Evolutionary conservation across 1,140 invertebrate species (phyloP).

Genomic region (Trichonephila clavipes): DNA sequence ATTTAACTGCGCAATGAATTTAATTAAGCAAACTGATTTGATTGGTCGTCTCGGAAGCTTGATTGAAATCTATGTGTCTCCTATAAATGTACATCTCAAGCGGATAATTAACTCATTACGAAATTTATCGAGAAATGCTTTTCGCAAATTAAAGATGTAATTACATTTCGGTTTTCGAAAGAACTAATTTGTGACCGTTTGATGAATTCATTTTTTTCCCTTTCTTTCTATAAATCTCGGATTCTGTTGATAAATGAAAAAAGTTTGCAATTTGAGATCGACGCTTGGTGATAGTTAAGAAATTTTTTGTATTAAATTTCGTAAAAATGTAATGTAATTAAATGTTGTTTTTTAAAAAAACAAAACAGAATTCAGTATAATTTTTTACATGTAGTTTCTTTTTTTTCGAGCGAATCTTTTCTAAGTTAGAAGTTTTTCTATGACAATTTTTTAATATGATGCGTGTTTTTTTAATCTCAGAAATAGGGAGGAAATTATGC

Average conservation of each 20-base stretch:
- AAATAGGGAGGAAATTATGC: too few species aligned
- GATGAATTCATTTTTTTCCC: not conserved
- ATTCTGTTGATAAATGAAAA: not conserved
- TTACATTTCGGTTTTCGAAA: not conserved
- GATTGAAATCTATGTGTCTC: not conserved
- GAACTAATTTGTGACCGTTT: not conserved
- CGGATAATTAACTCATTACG: slow-evolving; percentile 8
- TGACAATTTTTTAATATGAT: too few species aligned
- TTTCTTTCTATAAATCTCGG: not conserved
- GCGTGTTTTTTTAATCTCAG: too few species aligned
- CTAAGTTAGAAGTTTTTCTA: too few species aligned
- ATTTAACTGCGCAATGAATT: slow-evolving; percentile 12
- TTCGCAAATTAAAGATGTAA: not conserved
- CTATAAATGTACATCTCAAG: not conserved
- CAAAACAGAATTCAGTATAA: too few species aligned
- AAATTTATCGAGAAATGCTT: slow-evolving; percentile 21
- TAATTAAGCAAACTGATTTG: slow-evolving; percentile 26
- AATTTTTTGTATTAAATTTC: not conserved
- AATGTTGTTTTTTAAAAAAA: too few species aligned
- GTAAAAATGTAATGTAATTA: too few species aligned
- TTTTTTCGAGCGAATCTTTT: too few species aligned
- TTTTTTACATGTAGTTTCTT: too few species aligned
- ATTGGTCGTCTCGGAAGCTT: not conserved
- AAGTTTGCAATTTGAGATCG: not conserved
- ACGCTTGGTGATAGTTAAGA: not conserved